Conservation (phyloP, 2,113 vertebrate species). For the Zosterops pallidus region DNA sequence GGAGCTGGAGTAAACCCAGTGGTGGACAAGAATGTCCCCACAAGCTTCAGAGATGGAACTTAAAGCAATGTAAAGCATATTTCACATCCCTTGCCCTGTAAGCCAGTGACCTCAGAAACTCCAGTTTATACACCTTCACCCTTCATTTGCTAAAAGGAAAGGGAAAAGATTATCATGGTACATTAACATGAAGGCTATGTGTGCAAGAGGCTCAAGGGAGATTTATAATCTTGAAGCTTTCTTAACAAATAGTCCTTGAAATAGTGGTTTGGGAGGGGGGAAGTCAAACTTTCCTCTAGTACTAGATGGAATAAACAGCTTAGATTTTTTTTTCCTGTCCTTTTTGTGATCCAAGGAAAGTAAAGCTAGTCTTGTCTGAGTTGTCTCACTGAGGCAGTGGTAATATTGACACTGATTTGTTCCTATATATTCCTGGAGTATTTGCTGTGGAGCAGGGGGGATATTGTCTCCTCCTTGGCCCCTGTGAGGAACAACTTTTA, state of each 20-base stretch:
- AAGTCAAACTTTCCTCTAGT: background rate
- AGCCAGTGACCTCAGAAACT: constrained; percentile 2
- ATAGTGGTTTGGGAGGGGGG: background rate
- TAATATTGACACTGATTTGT: background rate
- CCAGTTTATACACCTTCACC: constrained; percentile 6
- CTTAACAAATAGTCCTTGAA: constrained; percentile 18
- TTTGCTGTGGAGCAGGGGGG: accelerated
- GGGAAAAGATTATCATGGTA: constrained; percentile 11
- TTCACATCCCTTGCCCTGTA: background rate
- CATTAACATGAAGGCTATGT: background rate
- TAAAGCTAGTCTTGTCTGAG: background rate
- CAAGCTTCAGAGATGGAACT: background rate
- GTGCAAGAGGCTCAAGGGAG: background rate
- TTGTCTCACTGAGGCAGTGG: background rate
- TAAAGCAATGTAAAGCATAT: background rate
- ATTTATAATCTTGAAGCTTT: constrained; percentile 16
- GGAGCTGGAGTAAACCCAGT: background rate
- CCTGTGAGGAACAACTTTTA: background rate
- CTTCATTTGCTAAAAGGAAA: constrained; percentile 24
- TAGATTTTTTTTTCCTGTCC: background rate
- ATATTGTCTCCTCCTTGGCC: background rate
- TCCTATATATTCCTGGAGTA: background rate
- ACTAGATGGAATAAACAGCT: background rate
- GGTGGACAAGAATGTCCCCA: background rate
- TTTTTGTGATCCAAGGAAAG: background rate